phyloP scores from a whole-genome alignment of 2,888 invertebrate species.

The Chalcis sispes region DNA sequence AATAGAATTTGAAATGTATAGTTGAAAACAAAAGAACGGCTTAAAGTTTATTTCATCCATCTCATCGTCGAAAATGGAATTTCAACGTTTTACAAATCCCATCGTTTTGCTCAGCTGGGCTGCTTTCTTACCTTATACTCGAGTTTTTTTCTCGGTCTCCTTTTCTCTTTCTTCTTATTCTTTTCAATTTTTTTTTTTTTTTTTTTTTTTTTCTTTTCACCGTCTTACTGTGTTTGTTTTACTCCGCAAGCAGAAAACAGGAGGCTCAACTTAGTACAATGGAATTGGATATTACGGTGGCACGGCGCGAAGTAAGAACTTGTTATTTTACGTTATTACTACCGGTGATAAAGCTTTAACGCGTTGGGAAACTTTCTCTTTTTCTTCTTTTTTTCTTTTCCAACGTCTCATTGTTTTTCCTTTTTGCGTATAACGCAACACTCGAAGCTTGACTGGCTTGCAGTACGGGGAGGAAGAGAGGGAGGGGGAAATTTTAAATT shows the following conservation, averaged over 20 bases:
- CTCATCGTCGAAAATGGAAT: conserved; percentile 10
- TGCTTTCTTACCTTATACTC: no score
- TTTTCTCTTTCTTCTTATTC: not conserved
- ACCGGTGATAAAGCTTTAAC: not conserved
- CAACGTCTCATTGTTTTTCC: not conserved
- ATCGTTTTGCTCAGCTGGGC: not conserved
- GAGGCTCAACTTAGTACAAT: no score
- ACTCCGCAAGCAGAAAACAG: not conserved
- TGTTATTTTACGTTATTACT: conserved; percentile 26
- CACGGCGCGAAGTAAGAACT: not conserved
- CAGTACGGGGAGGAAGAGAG: no score
- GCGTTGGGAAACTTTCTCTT: not conserved
- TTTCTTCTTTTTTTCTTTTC: not conserved
- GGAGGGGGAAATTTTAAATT: no score
- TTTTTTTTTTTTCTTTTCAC: not conserved
- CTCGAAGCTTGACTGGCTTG: not conserved
- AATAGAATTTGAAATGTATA: no score
- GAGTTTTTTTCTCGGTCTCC: not conserved
- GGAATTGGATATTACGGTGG: conserved; percentile 17
- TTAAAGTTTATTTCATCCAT: no score
- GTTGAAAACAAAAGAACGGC: no score
- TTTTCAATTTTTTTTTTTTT: not conserved
- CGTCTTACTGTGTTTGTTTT: not conserved
- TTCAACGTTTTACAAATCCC: conserved; percentile 28
- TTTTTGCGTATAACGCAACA: not conserved